A percentile compares a stretch with the other conserved stretches of the same genome.
Evolutionary conservation across 2,113 vertebrate species (phyloP).

Genomic region (Herpailurus yagouaroundi): DNA sequence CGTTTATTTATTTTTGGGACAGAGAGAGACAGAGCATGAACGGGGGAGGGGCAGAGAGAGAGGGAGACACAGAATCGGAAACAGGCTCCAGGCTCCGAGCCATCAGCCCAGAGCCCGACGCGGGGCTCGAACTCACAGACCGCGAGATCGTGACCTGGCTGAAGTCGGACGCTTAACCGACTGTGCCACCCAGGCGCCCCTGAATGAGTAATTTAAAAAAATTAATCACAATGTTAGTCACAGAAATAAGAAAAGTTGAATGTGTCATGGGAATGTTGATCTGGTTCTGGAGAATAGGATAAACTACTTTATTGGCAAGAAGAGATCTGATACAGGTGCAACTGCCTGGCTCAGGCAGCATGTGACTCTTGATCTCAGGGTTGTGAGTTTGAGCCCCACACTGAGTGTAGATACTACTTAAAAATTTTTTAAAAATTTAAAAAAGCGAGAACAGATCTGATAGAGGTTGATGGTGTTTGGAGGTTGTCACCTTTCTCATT

Average conservation of each 20-base stretch:
- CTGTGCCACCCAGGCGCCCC: too few relatives aligned
- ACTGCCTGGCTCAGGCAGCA: neutral
- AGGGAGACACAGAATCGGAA: too few relatives aligned
- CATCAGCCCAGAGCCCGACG: too few relatives aligned
- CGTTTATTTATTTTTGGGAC: too few relatives aligned
- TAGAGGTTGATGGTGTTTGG: neutral
- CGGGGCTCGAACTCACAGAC: too few relatives aligned
- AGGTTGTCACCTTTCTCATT: neutral
- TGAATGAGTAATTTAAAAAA: conserved; percentile 2
- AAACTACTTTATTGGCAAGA: neutral
- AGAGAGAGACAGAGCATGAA: too few relatives aligned
- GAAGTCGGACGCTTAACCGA: too few relatives aligned
- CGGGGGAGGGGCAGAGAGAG: too few relatives aligned
- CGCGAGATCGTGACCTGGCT: too few relatives aligned
- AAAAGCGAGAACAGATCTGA: neutral
- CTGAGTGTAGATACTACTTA: neutral
- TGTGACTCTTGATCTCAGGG: neutral
- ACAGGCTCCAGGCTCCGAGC: too few relatives aligned
- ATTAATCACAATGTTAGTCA: neutral
- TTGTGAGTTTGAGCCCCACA: neutral
- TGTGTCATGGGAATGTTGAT: neutral
- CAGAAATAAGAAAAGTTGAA: neutral
- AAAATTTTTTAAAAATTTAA: neutral
- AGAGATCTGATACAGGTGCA: neutral
- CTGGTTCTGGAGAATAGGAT: neutral